These are phyloP conservation scores for Augochlora pura DNA, from an alignment of 1,140 invertebrate species.

Conservation along the genomic window DNA sequence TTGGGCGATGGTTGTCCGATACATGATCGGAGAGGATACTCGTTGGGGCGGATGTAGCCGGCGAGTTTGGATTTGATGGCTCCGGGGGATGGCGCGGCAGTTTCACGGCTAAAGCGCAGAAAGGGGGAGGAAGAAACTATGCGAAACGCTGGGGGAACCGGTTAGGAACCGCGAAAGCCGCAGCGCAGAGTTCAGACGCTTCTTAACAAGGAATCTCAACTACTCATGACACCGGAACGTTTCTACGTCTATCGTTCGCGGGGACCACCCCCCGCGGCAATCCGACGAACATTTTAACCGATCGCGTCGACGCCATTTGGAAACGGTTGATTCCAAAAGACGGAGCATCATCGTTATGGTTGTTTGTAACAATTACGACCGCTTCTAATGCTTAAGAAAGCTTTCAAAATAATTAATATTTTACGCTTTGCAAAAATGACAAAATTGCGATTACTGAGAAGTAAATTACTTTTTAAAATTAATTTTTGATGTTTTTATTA, in stretches of 20 bases:
- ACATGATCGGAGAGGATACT: not conserved
- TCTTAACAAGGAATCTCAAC: slow-evolving; percentile 68
- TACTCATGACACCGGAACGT: slow-evolving; percentile 66
- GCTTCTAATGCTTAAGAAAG: too few species aligned
- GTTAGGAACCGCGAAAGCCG: slow-evolving; percentile 65
- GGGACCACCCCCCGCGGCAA: slow-evolving; percentile 37
- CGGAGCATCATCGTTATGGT: not conserved
- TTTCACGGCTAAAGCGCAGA: slow-evolving; percentile 20
- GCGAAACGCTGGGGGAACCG: slow-evolving; percentile 66
- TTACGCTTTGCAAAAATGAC: too few species aligned
- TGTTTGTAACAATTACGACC: too few species aligned
- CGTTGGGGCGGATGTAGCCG: not conserved
- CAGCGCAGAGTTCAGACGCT: slow-evolving; percentile 61
- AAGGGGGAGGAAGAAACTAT: slow-evolving; percentile 53
- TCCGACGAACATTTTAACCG: slow-evolving; percentile 51
- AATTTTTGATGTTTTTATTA: too few species aligned
- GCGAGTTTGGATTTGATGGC: not conserved
- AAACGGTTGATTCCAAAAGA: slow-evolving; percentile 42
- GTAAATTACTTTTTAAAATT: too few species aligned
- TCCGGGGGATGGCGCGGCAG: not conserved
- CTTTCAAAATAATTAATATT: too few species aligned
- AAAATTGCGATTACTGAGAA: too few species aligned
- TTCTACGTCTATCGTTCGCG: slow-evolving; percentile 51
- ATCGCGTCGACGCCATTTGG: slow-evolving; percentile 22
- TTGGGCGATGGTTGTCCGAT: not conserved